phyloP scores from a whole-genome alignment of 2,797 vertebrate species.

The Liasis olivaceus region DNA sequence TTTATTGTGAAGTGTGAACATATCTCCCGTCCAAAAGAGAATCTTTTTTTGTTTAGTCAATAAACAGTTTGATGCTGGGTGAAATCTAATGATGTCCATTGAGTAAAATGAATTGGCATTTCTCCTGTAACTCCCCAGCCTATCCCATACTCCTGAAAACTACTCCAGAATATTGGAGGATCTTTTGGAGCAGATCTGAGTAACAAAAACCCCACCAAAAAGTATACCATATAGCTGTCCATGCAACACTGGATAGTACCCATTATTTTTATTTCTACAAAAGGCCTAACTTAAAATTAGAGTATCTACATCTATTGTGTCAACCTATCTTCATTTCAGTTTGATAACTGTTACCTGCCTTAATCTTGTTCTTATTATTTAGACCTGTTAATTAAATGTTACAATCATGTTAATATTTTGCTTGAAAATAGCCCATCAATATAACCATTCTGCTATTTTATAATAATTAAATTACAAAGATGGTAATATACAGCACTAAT shows the following conservation, averaged over 20 bases:
- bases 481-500: constrained; percentile 72
- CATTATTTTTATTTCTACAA: background rate
- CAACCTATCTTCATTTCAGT: background rate
- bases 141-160: background rate
- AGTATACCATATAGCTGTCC: background rate
- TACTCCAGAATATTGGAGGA: background rate
- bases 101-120: background rate
- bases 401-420: background rate
- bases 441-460: constrained; percentile 5
- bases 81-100: background rate
- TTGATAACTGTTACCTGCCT: background rate
- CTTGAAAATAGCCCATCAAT: background rate
- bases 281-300: background rate
- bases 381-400: background rate
- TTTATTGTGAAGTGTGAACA: background rate
- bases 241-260: background rate
- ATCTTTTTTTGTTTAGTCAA: background rate
- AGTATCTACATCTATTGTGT: background rate
- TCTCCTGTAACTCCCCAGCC: background rate
- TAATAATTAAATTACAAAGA: constrained; percentile 43
- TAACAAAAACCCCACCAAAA: background rate
- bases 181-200: background rate
- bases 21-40: background rate
- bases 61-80: background rate
- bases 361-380: background rate